Evolutionary conservation across 2,797 vertebrate species (phyloP).

Genomic region (Oceanodroma leucorhoa): DNA sequence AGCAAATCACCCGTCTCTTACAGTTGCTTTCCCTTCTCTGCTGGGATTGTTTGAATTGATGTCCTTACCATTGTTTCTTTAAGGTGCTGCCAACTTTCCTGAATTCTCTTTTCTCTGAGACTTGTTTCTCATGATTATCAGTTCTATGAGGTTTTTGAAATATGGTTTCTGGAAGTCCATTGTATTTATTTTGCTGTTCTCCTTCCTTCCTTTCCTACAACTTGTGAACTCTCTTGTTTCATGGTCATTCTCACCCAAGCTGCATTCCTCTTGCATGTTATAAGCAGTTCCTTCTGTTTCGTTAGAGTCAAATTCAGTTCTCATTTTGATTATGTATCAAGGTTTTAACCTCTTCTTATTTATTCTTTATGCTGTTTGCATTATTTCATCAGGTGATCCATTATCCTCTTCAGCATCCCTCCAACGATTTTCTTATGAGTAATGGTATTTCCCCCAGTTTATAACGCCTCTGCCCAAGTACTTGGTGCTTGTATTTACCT

Average conservation of each 20-base stretch:
- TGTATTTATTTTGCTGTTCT: conserved; percentile 59
- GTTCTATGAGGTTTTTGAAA: conserved; percentile 48
- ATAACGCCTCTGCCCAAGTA: background rate
- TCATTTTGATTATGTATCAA: background rate
- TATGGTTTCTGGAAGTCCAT: conserved; percentile 63
- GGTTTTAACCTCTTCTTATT: background rate
- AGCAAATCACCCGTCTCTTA: background rate
- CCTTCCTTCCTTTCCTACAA: conserved; percentile 35
- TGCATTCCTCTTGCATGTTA: conserved; percentile 41
- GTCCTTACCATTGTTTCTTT: conserved; percentile 37
- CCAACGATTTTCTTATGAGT: background rate
- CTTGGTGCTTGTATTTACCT: background rate
- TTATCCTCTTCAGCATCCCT: background rate
- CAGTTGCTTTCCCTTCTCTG: background rate
- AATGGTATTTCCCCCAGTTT: background rate
- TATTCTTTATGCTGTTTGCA: background rate
- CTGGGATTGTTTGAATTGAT: conserved; percentile 26
- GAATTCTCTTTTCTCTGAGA: conserved; percentile 22
- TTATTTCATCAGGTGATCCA: background rate
- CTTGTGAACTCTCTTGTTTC: conserved; percentile 47
- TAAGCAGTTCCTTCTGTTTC: background rate
- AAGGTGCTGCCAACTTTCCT: conserved; percentile 26
- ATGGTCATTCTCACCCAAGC: conserved; percentile 28
- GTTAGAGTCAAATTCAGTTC: background rate
- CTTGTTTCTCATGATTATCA: conserved; percentile 48